These are phyloP conservation scores for Lasioglossum figueresi DNA, from an alignment of 2,888 invertebrate species.

Conservation along the genomic window DNA sequence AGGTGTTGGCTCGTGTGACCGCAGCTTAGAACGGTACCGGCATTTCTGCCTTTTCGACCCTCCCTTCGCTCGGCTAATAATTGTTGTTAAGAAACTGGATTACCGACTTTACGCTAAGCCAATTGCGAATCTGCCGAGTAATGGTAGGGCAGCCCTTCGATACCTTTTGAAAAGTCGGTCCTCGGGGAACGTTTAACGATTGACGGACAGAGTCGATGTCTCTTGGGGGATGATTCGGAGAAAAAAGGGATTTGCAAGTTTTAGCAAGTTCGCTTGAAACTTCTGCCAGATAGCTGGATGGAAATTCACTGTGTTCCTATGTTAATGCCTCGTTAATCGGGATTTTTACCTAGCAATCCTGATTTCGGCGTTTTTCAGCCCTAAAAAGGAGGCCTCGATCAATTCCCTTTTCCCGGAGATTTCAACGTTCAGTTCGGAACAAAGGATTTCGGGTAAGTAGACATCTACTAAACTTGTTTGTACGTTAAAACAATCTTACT, in stretches of 20 bases:
- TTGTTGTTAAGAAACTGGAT: conserved; percentile 77
- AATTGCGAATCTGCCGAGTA: conserved; percentile 55
- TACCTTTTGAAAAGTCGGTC: not conserved
- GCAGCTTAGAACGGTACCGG: conserved; percentile 54
- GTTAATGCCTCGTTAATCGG: not conserved
- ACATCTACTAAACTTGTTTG: no score
- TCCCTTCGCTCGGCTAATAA: conserved; percentile 68
- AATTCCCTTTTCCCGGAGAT: not conserved
- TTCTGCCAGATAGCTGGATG: not conserved
- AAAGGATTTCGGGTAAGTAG: not conserved
- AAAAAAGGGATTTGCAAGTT: conserved; percentile 5
- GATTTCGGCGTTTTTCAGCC: not conserved
- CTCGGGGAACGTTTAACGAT: conserved; percentile 1
- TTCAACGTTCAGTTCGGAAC: not conserved
- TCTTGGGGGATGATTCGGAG: conserved; percentile 22
- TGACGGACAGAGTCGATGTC: conserved; percentile 6
- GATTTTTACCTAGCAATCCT: not conserved
- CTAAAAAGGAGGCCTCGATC: not conserved
- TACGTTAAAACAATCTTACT: no score
- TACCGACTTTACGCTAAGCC: conserved; percentile 70
- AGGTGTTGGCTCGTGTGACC: conserved; percentile 42
- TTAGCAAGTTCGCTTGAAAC: not conserved
- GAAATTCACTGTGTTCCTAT: not conserved
- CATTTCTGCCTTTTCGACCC: conserved; percentile 10
- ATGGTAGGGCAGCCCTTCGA: conserved; percentile 9